These are phyloP conservation scores for Rhinolophus ferrumequinum DNA, from an alignment of 2,113 vertebrate genomes.

Conservation along the genomic window DNA sequence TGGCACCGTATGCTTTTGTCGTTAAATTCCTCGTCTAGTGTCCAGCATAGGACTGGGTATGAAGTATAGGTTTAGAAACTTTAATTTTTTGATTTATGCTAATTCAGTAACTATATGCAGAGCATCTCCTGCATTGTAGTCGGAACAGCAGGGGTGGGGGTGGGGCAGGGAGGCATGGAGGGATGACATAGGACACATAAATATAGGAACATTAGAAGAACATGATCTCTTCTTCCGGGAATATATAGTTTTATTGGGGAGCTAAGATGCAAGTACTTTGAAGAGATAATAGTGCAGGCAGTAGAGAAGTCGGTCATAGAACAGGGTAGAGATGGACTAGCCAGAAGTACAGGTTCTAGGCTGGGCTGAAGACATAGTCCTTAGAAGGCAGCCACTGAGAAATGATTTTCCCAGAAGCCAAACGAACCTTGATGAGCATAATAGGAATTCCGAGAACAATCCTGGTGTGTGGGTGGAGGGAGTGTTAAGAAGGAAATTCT, in stretches of 20 bases:
- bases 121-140: neutral
- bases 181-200: too few relatives aligned
- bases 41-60: neutral
- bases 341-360: neutral
- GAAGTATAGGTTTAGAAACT: neutral
- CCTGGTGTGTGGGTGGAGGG: neutral
- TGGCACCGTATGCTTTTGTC: neutral
- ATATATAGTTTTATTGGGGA: neutral
- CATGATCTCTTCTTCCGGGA: neutral
- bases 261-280: neutral
- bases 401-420: neutral
- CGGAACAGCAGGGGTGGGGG: neutral
- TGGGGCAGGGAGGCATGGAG: neutral
- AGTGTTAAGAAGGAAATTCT: neutral
- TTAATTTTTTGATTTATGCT: neutral
- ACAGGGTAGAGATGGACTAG: neutral
- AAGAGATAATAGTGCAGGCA: neutral
- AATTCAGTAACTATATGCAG: neutral
- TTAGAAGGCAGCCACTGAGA: neutral
- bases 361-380: neutral
- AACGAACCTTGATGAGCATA: neutral
- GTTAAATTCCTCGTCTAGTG: neutral
- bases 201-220: neutral
- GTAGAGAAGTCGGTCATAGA: neutral
- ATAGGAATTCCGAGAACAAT: neutral